A percentile compares a stretch with the other conserved stretches of the same genome.
Evolutionary conservation across 2,113 vertebrate species (phyloP).

Genomic region (Neodon shergylaensis): DNA sequence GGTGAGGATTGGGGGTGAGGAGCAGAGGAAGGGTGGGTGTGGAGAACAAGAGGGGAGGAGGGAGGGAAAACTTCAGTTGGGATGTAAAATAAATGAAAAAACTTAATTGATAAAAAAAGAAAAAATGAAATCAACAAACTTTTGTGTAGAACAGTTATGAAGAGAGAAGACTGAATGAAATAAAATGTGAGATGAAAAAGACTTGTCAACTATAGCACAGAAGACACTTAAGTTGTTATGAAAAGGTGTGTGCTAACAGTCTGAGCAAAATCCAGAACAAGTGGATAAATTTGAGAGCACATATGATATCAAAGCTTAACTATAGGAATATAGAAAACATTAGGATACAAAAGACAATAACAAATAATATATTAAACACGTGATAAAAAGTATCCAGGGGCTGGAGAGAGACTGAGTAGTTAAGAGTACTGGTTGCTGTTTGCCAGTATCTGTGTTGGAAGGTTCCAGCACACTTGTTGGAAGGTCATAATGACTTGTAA

Average conservation of each 20-base stretch:
- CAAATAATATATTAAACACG: not conserved
- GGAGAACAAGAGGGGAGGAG: not conserved
- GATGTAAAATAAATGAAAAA: not conserved
- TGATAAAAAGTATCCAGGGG: not conserved
- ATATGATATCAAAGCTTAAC: not conserved
- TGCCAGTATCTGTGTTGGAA: not conserved
- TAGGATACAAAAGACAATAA: not conserved
- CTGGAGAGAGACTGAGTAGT: not conserved
- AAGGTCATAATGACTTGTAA: not conserved
- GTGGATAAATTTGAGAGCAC: too few species aligned
- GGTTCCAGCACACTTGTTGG: not conserved
- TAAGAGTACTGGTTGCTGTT: not conserved
- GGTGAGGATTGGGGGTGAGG: too few species aligned
- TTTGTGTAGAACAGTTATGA: not conserved
- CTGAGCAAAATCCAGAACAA: not conserved
- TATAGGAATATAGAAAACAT: not conserved
- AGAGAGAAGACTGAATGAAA: not conserved
- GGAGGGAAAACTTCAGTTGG: not conserved
- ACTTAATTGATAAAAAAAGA: not conserved
- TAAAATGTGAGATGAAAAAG: not conserved
- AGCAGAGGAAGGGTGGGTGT: too few species aligned
- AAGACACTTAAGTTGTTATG: not conserved
- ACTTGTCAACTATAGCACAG: not conserved
- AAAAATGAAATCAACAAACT: not conserved
- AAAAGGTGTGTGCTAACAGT: not conserved